These are phyloP conservation scores for Ascidia mentula DNA, from an alignment of 23 tunicate genomes.

Conservation along the genomic window DNA sequence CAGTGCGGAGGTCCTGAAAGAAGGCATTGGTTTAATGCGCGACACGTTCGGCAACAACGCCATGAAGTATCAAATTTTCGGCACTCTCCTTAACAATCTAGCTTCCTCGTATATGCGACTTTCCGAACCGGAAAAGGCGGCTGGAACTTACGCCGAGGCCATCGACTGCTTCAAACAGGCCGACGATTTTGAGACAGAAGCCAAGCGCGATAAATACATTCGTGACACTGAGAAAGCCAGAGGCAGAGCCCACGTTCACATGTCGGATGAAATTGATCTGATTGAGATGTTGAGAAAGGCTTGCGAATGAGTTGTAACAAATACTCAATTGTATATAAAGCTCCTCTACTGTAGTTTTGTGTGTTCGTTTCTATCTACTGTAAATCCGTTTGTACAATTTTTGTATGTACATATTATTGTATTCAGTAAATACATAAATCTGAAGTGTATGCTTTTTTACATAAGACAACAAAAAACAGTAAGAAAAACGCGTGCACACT, in stretches of 20 bases:
- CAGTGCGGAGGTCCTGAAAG: not conserved
- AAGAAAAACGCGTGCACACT: too few species aligned
- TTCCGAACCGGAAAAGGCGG: conserved; percentile 1
- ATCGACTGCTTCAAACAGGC: conserved; percentile 1
- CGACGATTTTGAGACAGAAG: not conserved
- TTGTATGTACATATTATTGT: too few species aligned
- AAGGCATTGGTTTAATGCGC: not conserved
- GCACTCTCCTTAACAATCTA: not conserved
- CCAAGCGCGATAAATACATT: not conserved
- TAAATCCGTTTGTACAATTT: too few species aligned
- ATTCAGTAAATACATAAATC: too few species aligned
- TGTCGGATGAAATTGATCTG: not conserved
- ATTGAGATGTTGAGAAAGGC: not conserved
- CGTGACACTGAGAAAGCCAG: not conserved
- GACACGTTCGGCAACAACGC: not conserved
- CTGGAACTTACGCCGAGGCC: not conserved
- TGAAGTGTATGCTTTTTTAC: too few species aligned
- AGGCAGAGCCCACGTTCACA: not conserved
- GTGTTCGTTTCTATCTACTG: too few species aligned
- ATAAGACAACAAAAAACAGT: too few species aligned
- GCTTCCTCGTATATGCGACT: not conserved
- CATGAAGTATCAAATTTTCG: not conserved
- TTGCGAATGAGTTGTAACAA: not conserved
- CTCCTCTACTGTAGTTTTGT: too few species aligned
- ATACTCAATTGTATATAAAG: too few species aligned